These are phyloP conservation scores for Zaprionus gabonicus DNA, from an alignment of 1,140 invertebrate genomes.

Conservation along the genomic window DNA sequence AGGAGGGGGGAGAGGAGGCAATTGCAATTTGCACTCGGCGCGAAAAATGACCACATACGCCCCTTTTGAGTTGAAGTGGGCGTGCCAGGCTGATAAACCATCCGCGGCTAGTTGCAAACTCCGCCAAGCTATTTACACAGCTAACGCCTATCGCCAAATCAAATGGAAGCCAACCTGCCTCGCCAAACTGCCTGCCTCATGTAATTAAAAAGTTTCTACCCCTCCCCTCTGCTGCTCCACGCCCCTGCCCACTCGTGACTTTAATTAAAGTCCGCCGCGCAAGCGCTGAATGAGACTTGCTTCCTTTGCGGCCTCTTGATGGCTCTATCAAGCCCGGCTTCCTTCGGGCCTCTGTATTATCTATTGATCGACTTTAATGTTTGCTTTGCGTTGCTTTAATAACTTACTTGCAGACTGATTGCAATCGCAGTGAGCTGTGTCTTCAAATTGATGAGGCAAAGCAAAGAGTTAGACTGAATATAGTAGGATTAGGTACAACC, in stretches of 20 bases:
- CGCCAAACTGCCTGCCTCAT: not conserved
- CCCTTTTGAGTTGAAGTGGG: slow-evolving; percentile 46
- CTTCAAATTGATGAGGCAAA: not conserved
- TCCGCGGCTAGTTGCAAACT: slow-evolving; percentile 16
- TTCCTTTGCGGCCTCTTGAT: slow-evolving; percentile 20
- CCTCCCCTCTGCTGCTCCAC: not conserved
- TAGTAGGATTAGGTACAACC: not conserved
- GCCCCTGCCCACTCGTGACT: slow-evolving; percentile 40
- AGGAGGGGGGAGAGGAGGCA: not conserved
- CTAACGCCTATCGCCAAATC: slow-evolving; percentile 54
- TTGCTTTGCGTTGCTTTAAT: slow-evolving; percentile 36
- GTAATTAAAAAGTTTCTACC: slow-evolving; percentile 51
- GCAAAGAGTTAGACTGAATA: not conserved
- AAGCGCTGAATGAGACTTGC: slow-evolving; percentile 5
- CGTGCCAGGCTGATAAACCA: slow-evolving; percentile 63
- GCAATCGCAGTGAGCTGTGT: not conserved
- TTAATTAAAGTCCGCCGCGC: slow-evolving; percentile 69
- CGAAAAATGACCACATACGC: slow-evolving; percentile 76
- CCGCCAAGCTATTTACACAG: slow-evolving; percentile 50
- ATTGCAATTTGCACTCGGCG: slow-evolving; percentile 74
- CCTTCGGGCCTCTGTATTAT: not conserved
- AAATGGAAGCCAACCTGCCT: slow-evolving; percentile 40
- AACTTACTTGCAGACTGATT: slow-evolving; percentile 29
- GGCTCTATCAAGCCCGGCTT: slow-evolving; percentile 31
- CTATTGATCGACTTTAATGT: slow-evolving; percentile 48